Evolutionary conservation across 2,797 vertebrate species (phyloP).

Genomic region (Myotis findleyi): DNA sequence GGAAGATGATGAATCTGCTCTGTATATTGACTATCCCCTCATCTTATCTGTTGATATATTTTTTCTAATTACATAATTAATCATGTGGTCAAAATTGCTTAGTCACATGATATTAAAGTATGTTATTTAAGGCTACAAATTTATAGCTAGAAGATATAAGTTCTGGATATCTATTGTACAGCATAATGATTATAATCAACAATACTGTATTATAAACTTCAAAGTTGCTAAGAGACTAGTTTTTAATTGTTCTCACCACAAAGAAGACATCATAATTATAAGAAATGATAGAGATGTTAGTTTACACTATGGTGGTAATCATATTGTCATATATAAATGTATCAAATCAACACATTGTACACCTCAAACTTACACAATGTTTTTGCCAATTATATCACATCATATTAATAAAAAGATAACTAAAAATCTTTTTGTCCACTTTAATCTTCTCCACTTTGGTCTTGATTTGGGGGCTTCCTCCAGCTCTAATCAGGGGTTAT

Average conservation of each 20-base stretch:
- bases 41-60: neutral
- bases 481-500: neutral
- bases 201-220: neutral
- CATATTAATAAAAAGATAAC: neutral
- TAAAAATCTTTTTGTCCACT: neutral
- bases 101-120: neutral
- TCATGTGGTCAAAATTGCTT: neutral
- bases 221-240: neutral
- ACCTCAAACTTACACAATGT: neutral
- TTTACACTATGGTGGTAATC: neutral
- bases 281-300: neutral
- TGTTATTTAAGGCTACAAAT: neutral
- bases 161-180: neutral
- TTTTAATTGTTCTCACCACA: neutral
- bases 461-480: neutral
- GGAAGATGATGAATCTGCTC: neutral
- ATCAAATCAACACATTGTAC: neutral
- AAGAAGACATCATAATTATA: neutral
- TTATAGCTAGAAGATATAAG: neutral
- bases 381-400: neutral
- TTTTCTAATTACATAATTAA: slow-evolving; percentile 5
- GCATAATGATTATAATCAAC: neutral
- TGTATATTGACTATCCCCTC: neutral
- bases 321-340: neutral
- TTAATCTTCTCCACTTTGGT: neutral